Percentiles rank a stretch among this genome's conserved stretches.
Evolutionary conservation across 2,888 invertebrate genomes (phyloP).

Genomic region (Taenaris catops): DNA sequence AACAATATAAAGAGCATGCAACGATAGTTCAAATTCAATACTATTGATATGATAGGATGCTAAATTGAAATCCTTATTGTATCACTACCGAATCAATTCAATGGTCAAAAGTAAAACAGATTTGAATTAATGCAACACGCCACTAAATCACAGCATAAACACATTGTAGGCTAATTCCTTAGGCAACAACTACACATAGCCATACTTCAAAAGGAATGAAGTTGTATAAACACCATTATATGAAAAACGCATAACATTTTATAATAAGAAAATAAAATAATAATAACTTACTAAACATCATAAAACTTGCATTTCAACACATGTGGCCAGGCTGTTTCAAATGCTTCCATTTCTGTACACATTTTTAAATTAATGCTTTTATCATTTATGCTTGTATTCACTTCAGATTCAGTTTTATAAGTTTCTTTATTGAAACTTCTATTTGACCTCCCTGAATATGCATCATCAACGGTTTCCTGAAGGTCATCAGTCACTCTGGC

Average conservation of each 20-base stretch:
- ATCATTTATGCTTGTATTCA: conserved; percentile 47
- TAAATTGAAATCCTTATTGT: no score
- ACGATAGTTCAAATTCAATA: no score
- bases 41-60: no score
- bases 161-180: no score
- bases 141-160: no score
- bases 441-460: conserved; percentile 11
- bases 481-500: conserved; percentile 20
- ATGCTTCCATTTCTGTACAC: conserved; percentile 53
- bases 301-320: conserved; percentile 81
- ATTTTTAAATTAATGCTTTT: conserved; percentile 51
- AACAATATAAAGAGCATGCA: no score
- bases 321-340: conserved; percentile 78
- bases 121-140: no score
- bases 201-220: no score
- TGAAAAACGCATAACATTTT: conserved; percentile 1
- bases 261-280: conserved; percentile 1
- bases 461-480: conserved; percentile 22
- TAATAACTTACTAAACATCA: conserved; percentile 85
- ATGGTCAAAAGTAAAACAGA: no score
- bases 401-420: conserved; percentile 33
- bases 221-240: no score
- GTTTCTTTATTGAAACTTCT: conserved; percentile 23
- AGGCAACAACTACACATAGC: no score
- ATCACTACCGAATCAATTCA: no score